Evolutionary conservation across 2,888 invertebrate genomes (phyloP).

Genomic region (Heliconius ethilla): DNA sequence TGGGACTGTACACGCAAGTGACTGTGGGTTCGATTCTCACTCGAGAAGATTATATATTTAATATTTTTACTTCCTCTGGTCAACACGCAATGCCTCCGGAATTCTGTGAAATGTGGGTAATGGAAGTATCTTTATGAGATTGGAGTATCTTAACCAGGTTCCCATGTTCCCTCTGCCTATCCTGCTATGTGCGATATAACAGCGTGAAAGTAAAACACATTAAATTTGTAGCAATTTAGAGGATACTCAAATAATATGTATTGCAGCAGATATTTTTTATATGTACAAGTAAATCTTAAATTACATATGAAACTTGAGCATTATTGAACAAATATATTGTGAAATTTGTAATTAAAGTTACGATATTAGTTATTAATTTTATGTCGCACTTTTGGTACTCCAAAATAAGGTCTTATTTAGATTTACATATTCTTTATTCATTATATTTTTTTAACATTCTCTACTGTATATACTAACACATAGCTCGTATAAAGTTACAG

Average conservation of each 20-base stretch:
- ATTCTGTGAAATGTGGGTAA: too few relatives aligned
- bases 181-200: too few relatives aligned
- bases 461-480: background rate
- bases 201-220: too few relatives aligned
- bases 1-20: too few relatives aligned
- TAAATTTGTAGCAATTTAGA: background rate
- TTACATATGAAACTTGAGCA: constrained; percentile 1
- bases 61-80: too few relatives aligned
- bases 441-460: background rate
- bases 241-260: background rate
- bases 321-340: background rate
- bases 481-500: constrained; percentile 6
- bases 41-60: too few relatives aligned
- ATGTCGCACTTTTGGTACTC: background rate
- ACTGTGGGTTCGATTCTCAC: too few relatives aligned
- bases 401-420: background rate
- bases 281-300: background rate
- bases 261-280: background rate
- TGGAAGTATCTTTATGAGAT: too few relatives aligned
- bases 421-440: background rate
- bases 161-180: too few relatives aligned
- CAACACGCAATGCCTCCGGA: too few relatives aligned
- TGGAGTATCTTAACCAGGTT: too few relatives aligned
- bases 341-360: background rate
- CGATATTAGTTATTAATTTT: background rate